Base-by-base conservation (phyloP, 2,797 vertebrate genomes). In the Linurgus olivaceus region DNA sequence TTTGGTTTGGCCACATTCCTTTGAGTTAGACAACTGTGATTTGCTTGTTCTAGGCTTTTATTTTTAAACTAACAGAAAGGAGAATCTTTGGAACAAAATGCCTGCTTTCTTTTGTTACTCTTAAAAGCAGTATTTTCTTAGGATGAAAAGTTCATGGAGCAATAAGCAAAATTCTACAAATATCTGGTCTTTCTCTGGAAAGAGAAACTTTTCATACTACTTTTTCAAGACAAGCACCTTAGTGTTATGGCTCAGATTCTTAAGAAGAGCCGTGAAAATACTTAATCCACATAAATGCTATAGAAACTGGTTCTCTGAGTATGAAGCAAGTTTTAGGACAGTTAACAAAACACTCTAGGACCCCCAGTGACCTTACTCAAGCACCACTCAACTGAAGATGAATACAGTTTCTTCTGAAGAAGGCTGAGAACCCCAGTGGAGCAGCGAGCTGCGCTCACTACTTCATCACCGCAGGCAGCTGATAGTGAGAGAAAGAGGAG, bases 1-100 rank as follows among this genome's bases (percentile, higher is more conserved):
- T 97, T 97, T 95, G 84, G 93, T 93, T 97, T 94, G 94, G 95
- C 63, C 77, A 95, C 85, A 91, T 97, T 90, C 80, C 94, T 97
- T 95, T 78, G 58, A 96, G 86, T 74, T 87, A 93, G 95, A 97
- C 90, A 97, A 88, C 45, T 90, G 65, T 88, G 78, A 97, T 78
- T 91, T 96, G 80, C 85, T 96, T 93, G 84, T 78, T 42, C 50
- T 94, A 78, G 62, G 61, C 71, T 94, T 97, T 96, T 93, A 93
- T 95, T 96, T 93, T 91, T 94, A 96, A 96, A 86, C 48, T 47
- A 88, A 86, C 47, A 91, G 80, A 93, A 92, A 96, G 67, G 58
- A 80, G 93, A 96, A 96, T 90, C 55, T 96, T 85, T 12, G 2
- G 54, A 87, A 87, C 9, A 67, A n/a, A 75, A 77, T 33, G 54